phyloP scores from a whole-genome alignment of 2,113 vertebrate genomes.

The Andinoacara biseriatus region DNA sequence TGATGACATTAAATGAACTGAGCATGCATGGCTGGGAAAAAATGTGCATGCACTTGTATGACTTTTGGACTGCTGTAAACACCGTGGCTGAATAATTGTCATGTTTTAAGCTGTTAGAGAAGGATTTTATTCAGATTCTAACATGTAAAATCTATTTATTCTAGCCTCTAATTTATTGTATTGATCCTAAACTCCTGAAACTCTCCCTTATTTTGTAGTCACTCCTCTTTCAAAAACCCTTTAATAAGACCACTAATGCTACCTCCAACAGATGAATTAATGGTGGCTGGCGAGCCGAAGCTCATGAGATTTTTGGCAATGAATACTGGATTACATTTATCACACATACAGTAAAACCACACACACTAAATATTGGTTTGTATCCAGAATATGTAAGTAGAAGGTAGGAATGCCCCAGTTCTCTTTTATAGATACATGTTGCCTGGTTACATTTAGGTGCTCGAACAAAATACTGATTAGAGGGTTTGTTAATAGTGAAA shows the following conservation, averaged over 20 bases:
- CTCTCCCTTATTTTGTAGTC: background rate
- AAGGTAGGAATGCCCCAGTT: background rate
- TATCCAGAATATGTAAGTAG: background rate
- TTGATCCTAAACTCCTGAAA: background rate
- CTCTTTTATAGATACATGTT: background rate
- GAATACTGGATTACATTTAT: background rate
- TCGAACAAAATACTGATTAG: background rate
- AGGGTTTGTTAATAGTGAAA: background rate
- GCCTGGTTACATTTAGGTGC: background rate
- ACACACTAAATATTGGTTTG: background rate
- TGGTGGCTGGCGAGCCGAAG: background rate
- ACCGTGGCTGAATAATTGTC: background rate
- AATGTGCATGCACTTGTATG: background rate
- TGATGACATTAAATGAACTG: background rate
- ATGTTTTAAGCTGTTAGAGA: background rate
- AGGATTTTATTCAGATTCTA: background rate
- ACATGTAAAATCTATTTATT: background rate
- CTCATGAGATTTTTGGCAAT: background rate
- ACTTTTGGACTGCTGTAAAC: background rate
- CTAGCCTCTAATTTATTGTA: background rate
- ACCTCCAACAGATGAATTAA: background rate
- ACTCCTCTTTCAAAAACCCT: background rate
- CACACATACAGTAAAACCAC: background rate
- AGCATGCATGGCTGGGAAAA: background rate
- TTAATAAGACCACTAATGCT: background rate